Evolutionary conservation across 2,113 vertebrate species (phyloP), one percentile per base, ranked within the genome.

Genomic region (Sphaerodactylus townsendi): DNA sequence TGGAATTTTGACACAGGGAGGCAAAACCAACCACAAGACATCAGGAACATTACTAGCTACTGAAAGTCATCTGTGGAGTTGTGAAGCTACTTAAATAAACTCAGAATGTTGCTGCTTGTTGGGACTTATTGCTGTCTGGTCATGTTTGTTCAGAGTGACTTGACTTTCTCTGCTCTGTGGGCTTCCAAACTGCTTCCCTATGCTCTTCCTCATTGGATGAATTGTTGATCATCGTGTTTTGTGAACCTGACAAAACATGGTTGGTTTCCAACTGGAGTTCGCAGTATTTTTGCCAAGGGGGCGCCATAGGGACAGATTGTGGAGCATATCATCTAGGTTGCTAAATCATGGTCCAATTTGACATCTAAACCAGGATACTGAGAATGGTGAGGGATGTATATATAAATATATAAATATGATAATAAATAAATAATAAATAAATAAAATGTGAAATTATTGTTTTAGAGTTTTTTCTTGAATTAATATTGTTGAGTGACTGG

Each of bases 401-500:
- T n/a, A n/a, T n/a, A n/a, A n/a, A n/a, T n/a, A n/a, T n/a, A n/a
- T n/a, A n/a, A n/a, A n/a, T n/a, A n/a, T n/a, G n/a, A n/a, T n/a
- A n/a, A n/a, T n/a, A n/a, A n/a, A n/a, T n/a, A n/a, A n/a, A n/a
- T n/a, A n/a, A n/a, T n/a, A n/a, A n/a, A n/a, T n/a, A n/a, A n/a
- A n/a, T n/a, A n/a, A n/a, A n/a, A n/a, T 83, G 66, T 69, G 41
- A n/a, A 77, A 59, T 44, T 23, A 46, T 23, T 25, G 30, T 17
- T 66, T 14, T 35, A 68, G 39, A 77, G 69, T 25, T 10, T 70
- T 21, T 39, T 62, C 2, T 2, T 3, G n/a, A 39, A 10, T n/a
- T 62, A 59, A 82, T 21, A 56, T 19, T 75, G 46, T 46, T 80
- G 75, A 88, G 53, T 89, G 85, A 65, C 89, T 85, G 39, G 83